Evolutionary conservation across 2,888 invertebrate genomes (phyloP).

Genomic region (Brassicogethes aeneus): DNA sequence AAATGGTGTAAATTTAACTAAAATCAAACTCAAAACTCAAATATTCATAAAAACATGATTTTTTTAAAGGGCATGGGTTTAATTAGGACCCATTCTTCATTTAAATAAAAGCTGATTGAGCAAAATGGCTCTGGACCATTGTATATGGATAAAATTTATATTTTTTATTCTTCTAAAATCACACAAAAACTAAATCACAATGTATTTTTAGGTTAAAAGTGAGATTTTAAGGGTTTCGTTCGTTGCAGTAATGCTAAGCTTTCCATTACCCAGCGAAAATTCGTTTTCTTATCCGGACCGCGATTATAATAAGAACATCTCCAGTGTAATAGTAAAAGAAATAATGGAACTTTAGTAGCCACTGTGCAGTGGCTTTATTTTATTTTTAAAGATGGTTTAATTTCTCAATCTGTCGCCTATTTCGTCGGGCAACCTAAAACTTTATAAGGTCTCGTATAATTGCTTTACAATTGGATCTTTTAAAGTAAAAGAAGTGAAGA

Average conservation of each 20-base stretch:
- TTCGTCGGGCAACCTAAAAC: constrained; percentile 18
- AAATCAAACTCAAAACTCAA: no score
- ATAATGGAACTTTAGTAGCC: constrained; percentile 24
- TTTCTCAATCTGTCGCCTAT: constrained; percentile 21
- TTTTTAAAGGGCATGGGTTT: no score
- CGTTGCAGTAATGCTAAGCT: constrained; percentile 14
- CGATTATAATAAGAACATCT: constrained; percentile 24
- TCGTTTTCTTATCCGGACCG: constrained; percentile 19
- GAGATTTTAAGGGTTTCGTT: no score
- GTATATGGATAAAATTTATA: no score
- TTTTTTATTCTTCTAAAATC: no score
- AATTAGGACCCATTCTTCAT: no score
- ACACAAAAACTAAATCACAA: no score
- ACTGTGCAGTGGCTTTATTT: constrained; percentile 19
- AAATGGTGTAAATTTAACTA: no score
- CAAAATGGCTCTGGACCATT: no score
- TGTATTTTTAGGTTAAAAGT: no score
- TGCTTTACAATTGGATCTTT: constrained; percentile 8
- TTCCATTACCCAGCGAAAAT: constrained; percentile 19
- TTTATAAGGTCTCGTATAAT: constrained; percentile 15
- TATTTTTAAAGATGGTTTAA: constrained; percentile 25
- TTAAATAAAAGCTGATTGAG: no score
- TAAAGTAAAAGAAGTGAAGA: not conserved
- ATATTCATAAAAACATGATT: no score
- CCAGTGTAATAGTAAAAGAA: constrained; percentile 25